phyloP scores from a whole-genome alignment of 1,140 invertebrate genomes.

The Magallana ariakensis region DNA sequence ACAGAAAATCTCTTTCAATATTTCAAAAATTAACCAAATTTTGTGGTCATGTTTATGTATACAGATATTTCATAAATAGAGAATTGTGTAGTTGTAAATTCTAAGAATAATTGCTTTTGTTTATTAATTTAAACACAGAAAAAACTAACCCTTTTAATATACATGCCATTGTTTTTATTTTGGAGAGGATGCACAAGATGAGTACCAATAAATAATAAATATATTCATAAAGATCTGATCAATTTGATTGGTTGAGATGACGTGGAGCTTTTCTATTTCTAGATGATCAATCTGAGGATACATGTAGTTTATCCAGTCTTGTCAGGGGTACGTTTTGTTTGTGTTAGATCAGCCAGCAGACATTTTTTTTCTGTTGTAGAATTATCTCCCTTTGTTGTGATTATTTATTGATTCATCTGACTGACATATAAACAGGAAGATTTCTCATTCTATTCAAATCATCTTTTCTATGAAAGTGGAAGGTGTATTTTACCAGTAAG shows the following conservation, averaged over 20 bases:
- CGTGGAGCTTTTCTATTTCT: conserved; percentile 9
- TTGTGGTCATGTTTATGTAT: too few relatives aligned
- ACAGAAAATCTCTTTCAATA: neutral
- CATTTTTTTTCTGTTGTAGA: conserved; percentile 11
- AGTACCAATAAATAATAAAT: neutral
- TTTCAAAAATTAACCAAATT: neutral
- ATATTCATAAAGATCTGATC: neutral
- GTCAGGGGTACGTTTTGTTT: conserved; percentile 25
- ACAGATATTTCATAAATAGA: too few relatives aligned
- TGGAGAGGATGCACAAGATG: neutral
- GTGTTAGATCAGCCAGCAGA: conserved; percentile 13
- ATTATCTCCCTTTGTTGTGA: conserved; percentile 23
- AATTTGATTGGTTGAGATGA: neutral
- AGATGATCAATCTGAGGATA: conserved; percentile 21
- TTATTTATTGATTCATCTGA: neutral
- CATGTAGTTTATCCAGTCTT: conserved; percentile 15
- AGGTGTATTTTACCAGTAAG: conserved; percentile 7
- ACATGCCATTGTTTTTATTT: neutral
- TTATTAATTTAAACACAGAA: neutral
- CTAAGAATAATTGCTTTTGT: neutral
- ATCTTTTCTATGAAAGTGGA: neutral
- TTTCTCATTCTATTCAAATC: too few relatives aligned
- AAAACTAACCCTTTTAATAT: neutral
- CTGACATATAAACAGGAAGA: neutral
- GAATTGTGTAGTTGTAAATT: too few relatives aligned